Conservation (phyloP, 2,797 vertebrate genomes). For the Pygocentrus nattereri region DNA sequence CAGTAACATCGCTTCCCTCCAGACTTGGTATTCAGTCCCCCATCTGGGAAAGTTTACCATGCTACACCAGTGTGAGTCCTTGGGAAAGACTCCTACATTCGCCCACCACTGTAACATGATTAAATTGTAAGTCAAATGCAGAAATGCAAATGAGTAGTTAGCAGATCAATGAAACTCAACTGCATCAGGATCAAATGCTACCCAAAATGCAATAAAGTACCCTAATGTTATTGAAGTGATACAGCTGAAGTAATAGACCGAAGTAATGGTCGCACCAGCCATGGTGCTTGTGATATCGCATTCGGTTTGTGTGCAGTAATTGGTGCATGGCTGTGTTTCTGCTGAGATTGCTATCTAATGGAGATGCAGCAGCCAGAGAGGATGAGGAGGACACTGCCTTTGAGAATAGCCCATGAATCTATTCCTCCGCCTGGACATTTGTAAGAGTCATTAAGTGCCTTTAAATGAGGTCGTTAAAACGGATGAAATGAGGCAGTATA, state of each 20-base stretch:
- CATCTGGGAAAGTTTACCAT: too few relatives aligned
- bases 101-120: too few relatives aligned
- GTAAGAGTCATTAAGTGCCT: slow-evolving; percentile 80
- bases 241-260: not conserved
- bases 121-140: too few relatives aligned
- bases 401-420: slow-evolving; percentile 72
- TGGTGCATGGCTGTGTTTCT: slow-evolving; percentile 64
- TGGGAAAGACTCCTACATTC: too few relatives aligned
- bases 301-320: slow-evolving; percentile 63
- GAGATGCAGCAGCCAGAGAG: slow-evolving; percentile 68
- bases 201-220: slow-evolving; percentile 9
- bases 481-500: slow-evolving; percentile 79
- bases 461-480: slow-evolving; percentile 81
- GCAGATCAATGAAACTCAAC: slow-evolving; percentile 5
- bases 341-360: slow-evolving; percentile 67
- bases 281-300: slow-evolving; percentile 38
- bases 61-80: too few relatives aligned
- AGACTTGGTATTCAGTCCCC: too few relatives aligned
- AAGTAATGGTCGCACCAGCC: slow-evolving; percentile 21
- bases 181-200: not conserved
- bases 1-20: too few relatives aligned
- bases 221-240: slow-evolving; percentile 8
- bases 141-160: not conserved
- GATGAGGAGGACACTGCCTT: slow-evolving; percentile 68
- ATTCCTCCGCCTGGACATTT: slow-evolving; percentile 75